Evolutionary conservation across 2,888 invertebrate species (phyloP).

Genomic region (Mimumesa dahlbomi): DNA sequence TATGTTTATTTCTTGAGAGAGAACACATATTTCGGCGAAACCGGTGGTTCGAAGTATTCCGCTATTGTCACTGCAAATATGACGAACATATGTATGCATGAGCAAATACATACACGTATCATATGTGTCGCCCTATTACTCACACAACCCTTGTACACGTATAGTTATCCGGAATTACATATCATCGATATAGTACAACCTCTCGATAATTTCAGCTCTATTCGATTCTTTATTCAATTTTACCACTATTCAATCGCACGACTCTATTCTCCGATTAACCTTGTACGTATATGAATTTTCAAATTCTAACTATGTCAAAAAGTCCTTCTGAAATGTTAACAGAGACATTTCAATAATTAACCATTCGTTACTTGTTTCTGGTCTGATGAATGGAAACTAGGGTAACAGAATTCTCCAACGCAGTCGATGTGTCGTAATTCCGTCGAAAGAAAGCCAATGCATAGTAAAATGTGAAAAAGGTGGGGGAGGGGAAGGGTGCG

Average conservation of each 20-base stretch:
- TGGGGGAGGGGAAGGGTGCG: background rate
- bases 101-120: slow-evolving; percentile 6
- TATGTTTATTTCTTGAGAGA: slow-evolving; percentile 11
- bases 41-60: background rate
- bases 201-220: too few species aligned
- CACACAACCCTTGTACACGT: slow-evolving; percentile 44
- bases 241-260: too few species aligned
- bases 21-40: slow-evolving; percentile 2
- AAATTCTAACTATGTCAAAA: too few species aligned
- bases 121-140: slow-evolving; percentile 1
- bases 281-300: too few species aligned
- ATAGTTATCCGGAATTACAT: slow-evolving; percentile 62
- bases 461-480: background rate
- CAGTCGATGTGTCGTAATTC: background rate
- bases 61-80: background rate
- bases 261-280: too few species aligned
- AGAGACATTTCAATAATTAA: too few species aligned
- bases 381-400: too few species aligned
- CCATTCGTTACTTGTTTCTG: too few species aligned
- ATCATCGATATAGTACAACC: slow-evolving; percentile 60
- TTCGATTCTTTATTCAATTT: too few species aligned
- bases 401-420: too few species aligned
- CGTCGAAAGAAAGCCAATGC: slow-evolving; percentile 10
- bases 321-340: too few species aligned
- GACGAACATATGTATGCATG: slow-evolving; percentile 31